These are phyloP conservation scores for Sphaerodactylus townsendi DNA, from an alignment of 2,113 vertebrate genomes.

Conservation along the genomic window DNA sequence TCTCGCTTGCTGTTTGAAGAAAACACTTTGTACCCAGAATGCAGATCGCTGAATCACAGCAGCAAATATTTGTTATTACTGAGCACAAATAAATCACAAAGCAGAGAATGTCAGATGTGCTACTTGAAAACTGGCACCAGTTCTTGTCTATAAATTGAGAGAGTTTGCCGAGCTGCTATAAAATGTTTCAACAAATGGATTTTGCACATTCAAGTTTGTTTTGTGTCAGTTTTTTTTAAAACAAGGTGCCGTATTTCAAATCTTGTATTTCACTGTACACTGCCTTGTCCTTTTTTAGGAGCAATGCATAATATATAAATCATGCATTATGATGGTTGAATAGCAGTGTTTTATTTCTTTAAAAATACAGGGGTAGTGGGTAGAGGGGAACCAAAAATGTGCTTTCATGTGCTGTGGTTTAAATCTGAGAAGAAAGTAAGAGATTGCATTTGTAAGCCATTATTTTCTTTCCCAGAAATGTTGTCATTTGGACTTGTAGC, in stretches of 20 bases:
- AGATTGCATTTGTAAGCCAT: background rate
- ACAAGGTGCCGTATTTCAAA: background rate
- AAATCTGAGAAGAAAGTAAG: background rate
- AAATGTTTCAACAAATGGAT: background rate
- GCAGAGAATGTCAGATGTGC: background rate
- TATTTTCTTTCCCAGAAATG: too few species aligned
- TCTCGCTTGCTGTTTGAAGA: background rate
- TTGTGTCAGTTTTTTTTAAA: background rate
- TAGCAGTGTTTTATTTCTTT: constrained; percentile 3
- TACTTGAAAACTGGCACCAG: background rate
- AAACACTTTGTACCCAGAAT: background rate
- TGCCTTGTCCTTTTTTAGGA: background rate
- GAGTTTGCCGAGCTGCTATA: background rate
- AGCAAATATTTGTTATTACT: background rate
- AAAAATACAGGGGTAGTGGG: background rate
- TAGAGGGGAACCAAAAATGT: background rate
- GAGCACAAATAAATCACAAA: background rate
- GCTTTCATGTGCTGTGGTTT: background rate
- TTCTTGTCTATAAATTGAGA: background rate
- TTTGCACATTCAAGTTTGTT: background rate
- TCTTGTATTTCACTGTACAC: background rate
- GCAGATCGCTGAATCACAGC: background rate
- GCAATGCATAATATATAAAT: background rate
- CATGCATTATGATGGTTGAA: background rate
- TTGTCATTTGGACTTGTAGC: background rate